These are phyloP conservation scores for Pachycephus smyrnensis DNA, from an alignment of 2,888 invertebrate species.

Conservation along the genomic window DNA sequence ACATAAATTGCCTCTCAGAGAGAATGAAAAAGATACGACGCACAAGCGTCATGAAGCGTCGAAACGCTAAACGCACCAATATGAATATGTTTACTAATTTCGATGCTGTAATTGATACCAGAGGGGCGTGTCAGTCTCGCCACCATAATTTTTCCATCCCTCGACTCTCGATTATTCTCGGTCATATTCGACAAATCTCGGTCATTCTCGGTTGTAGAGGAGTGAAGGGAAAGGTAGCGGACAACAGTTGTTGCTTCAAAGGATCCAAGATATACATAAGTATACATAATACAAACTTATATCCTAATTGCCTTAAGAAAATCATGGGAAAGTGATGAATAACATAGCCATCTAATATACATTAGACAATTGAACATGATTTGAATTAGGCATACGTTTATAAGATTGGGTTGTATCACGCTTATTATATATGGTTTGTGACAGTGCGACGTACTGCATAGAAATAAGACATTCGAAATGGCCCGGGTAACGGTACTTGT, in stretches of 20 bases:
- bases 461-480: not conserved
- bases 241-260: not conserved
- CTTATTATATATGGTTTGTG: not conserved
- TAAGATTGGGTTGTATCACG: not conserved
- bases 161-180: not conserved
- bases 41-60: not conserved
- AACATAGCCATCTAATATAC: not conserved
- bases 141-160: not conserved
- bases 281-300: not conserved
- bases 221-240: not conserved
- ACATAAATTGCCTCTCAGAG: not conserved
- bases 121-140: not conserved
- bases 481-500: not conserved
- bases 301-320: not conserved
- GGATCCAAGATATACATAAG: not conserved
- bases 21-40: not conserved
- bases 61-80: not conserved
- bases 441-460: not conserved
- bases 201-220: not conserved
- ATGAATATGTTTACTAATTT: not conserved
- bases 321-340: not conserved
- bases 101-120: not conserved
- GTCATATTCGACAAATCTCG: not conserved
- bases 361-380: not conserved
- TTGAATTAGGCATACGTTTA: not conserved